phyloP scores from a whole-genome alignment of 2,113 vertebrate species.

The Lynx canadensis region DNA sequence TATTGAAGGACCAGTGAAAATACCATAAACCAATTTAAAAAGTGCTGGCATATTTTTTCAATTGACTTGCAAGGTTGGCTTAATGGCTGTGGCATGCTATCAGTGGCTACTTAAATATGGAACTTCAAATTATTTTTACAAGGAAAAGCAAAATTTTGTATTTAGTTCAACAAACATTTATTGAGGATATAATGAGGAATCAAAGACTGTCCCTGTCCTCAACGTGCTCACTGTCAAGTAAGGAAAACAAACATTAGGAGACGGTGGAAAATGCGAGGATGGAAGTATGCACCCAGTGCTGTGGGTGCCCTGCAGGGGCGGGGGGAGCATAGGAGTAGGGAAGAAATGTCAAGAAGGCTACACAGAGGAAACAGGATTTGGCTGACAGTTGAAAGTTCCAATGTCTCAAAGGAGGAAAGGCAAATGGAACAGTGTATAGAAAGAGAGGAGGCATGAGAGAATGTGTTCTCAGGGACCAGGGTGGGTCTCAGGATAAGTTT shows the following conservation, averaged over 20 bases:
- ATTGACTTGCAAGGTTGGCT: background rate
- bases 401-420: background rate
- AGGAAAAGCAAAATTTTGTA: background rate
- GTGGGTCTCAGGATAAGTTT: too few relatives aligned
- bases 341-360: background rate
- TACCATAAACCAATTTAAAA: background rate
- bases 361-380: background rate
- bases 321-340: fast-evolving
- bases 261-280: background rate
- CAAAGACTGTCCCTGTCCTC: background rate
- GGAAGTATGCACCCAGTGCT: background rate
- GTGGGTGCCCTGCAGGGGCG: background rate
- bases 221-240: background rate
- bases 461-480: background rate
- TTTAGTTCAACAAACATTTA: background rate
- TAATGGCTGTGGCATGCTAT: background rate
- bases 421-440: background rate
- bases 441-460: background rate
- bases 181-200: background rate
- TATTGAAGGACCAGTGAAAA: background rate
- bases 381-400: background rate
- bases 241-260: background rate
- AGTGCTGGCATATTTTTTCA: background rate
- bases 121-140: slow-evolving; percentile 6
- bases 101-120: background rate